These are phyloP conservation scores for Lithophane leautieri DNA, from an alignment of 2,888 invertebrate species.

Conservation along the genomic window DNA sequence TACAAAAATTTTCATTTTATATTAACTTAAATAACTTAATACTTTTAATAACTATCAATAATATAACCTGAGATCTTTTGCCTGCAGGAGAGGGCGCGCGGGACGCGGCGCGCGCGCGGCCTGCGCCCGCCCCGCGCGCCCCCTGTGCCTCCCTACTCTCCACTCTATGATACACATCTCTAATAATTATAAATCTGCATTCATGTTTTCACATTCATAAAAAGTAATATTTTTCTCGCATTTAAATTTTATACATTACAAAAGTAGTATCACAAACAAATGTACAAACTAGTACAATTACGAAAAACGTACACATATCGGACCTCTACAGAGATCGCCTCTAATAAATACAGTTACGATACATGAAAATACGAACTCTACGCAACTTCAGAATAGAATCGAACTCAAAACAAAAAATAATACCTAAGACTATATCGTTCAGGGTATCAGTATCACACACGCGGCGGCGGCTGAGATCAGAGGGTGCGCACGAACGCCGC, in stretches of 20 bases:
- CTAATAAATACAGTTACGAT: constrained; percentile 89
- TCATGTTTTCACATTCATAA: constrained; percentile 86
- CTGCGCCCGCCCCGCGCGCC: constrained; percentile 65
- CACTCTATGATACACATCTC: constrained; percentile 78
- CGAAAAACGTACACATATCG: constrained; percentile 87
- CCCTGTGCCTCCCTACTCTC: constrained; percentile 78
- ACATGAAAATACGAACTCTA: constrained; percentile 87
- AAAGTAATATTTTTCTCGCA: constrained; percentile 85
- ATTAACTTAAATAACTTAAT: constrained; percentile 91
- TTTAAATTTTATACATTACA: constrained; percentile 90
- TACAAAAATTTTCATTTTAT: constrained; percentile 89
- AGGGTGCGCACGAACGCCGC: constrained; percentile 81
- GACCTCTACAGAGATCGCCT: constrained; percentile 80
- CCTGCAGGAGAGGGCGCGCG: constrained; percentile 76
- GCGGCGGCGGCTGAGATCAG: constrained; percentile 88
- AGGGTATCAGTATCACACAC: constrained; percentile 87
- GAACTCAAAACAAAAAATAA: constrained; percentile 89
- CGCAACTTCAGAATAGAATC: constrained; percentile 89
- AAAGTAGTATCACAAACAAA: constrained; percentile 91
- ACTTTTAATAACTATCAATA: constrained; percentile 89
- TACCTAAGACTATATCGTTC: constrained; percentile 88
- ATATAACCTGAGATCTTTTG: constrained; percentile 90
- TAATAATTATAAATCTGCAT: constrained; percentile 82
- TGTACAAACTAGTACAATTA: constrained; percentile 90
- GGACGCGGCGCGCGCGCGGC: constrained; percentile 62